phyloP scores from a whole-genome alignment of 2,113 vertebrate species.

The Chionis minor region DNA sequence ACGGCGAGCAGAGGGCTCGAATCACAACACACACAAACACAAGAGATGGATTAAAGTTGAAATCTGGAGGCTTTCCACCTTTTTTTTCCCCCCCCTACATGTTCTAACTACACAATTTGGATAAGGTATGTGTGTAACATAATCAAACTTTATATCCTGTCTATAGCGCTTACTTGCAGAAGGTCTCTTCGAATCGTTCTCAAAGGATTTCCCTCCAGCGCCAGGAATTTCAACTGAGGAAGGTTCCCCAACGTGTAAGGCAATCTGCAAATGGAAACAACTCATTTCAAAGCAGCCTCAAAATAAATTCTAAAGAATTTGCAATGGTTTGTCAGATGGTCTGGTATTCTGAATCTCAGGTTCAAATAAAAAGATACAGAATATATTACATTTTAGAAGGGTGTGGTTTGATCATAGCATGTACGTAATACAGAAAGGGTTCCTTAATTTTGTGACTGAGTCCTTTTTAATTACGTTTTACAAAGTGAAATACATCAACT shows the following conservation, averaged over 20 bases:
- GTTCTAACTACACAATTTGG: not conserved
- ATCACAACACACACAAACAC: not conserved
- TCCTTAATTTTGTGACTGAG: not conserved
- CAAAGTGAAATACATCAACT: not conserved
- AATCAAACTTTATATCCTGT: not conserved
- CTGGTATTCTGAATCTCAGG: not conserved
- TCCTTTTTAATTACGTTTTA: not conserved
- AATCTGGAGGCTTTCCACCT: not conserved
- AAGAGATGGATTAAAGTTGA: not conserved
- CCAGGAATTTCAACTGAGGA: slow-evolving; percentile 85
- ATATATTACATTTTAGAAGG: not conserved
- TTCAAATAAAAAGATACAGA: not conserved
- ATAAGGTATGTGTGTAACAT: not conserved
- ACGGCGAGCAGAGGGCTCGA: not conserved
- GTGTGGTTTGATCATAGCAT: not conserved
- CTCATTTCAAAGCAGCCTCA: not conserved
- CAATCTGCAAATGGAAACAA: slow-evolving; percentile 77
- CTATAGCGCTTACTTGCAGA: slow-evolving; percentile 79
- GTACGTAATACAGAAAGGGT: too few relatives aligned
- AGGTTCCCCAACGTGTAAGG: slow-evolving; percentile 87
- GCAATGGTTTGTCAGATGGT: not conserved
- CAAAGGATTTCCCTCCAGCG: slow-evolving; percentile 92
- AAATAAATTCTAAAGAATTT: not conserved
- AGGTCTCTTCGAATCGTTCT: slow-evolving; percentile 91
- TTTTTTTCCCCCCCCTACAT: too few relatives aligned